Base-by-base conservation (phyloP, 1,140 invertebrate genomes). In the Zeugodacus cucurbitae region DNA sequence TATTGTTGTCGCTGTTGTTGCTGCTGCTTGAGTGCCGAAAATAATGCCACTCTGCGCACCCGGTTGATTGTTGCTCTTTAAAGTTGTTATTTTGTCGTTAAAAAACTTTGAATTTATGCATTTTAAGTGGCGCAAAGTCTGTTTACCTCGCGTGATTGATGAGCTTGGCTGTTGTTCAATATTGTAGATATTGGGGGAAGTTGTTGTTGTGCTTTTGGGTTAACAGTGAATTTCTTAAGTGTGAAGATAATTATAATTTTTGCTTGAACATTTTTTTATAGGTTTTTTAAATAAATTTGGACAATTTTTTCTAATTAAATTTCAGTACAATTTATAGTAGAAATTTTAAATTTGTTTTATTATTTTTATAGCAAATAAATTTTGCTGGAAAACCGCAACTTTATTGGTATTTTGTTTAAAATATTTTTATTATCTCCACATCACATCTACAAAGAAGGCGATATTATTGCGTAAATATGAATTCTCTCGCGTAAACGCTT, bases 1-100 rank as follows among this genome's bases (percentile, higher is more conserved):
- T 92, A 92, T 92, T 91, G 89, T 67, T 87, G 74, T 48, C 48
- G 74, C 74, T 82, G 74, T 82, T 82, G 74, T 8, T 62, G 58
- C n/a, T 22, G 74, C 22, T 62, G 58, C n/a, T 22, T 26, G 58
- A 62, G 58, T 26, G 26, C 58, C 74, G 48, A 44, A 48, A 48
- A 29, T 82, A 26, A 82, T 26, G 10, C 58, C 14, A 26, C 37
- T 22, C 32, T 1, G 44, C 29, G 17, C 37, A 41, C n/a, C 34
- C 22, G 0, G 67, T 82, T 37, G 44, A 82, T 82, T 54, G 41
- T 48, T 22, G 4, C 4, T 29, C n/a, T 54, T 48, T 82, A 37
- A 20, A 74, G 20, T 82, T 54, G 29, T 48, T 44, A 48, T 82
- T 44, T 48, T n/a, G 8, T 54, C 14, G 11, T 54, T 67, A 7